Evolutionary conservation across 1,140 invertebrate genomes (phyloP).

Genomic region (Microvelia longipes): DNA sequence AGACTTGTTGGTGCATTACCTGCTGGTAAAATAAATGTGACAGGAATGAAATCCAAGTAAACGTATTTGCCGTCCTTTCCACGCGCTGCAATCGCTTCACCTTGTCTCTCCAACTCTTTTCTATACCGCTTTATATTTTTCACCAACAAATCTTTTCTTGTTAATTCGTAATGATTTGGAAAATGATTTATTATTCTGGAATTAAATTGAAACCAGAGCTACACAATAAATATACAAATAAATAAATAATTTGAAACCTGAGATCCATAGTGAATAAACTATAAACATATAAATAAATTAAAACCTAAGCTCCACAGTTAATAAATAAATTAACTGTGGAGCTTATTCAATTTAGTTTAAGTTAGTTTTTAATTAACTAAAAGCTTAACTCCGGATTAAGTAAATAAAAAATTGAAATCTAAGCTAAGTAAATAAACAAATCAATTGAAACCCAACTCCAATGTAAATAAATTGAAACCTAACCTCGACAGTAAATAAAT

Average conservation of each 20-base stretch:
- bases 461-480: too few species aligned
- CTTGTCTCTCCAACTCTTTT: conserved; percentile 79
- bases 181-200: conserved; percentile 72
- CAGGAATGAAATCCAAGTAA: conserved; percentile 77
- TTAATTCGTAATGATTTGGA: conserved; percentile 88
- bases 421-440: too few species aligned
- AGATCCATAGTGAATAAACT: background rate
- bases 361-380: too few species aligned
- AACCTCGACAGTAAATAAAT: too few species aligned
- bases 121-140: conserved; percentile 91
- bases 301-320: too few species aligned
- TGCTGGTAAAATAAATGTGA: conserved; percentile 82
- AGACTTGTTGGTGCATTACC: conserved; percentile 33
- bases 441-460: too few species aligned
- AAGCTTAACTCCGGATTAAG: too few species aligned
- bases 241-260: too few species aligned
- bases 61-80: conserved; percentile 58
- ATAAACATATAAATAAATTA: background rate
- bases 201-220: conserved; percentile 8
- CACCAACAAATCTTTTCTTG: conserved; percentile 82
- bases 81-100: conserved; percentile 67
- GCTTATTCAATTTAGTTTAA: too few species aligned
- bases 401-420: too few species aligned
- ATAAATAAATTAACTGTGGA: too few species aligned
- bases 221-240: conserved; percentile 1